Base-by-base conservation (phyloP, 64 coral and sea anemone genomes). In the Trachythela sp. region DNA sequence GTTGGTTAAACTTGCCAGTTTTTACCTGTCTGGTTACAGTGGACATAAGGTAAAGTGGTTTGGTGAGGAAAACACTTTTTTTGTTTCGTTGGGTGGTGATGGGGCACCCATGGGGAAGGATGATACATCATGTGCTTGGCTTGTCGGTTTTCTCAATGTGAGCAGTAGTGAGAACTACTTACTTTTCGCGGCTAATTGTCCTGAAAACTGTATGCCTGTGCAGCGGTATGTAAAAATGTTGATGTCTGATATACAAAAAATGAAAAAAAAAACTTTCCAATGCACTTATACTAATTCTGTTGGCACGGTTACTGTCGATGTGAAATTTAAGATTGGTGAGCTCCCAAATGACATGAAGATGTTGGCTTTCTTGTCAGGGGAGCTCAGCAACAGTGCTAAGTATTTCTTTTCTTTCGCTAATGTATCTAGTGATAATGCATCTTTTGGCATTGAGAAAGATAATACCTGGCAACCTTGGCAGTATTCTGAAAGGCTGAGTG, bases 321-420 rank as follows among this genome's bases (percentile, higher is more conserved):
- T 87, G 18, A 87, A 87, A 39, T 64, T 87, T 35, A 37, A 13
- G 39, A 64, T 87, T 38, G 31, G 54, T 87, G 67, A 88, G 35
- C 48, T 88, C 18, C 87, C 87, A 88, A 88, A 88, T 76, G 87
- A 88, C 67, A 88, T 77, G 87, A 88, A 88, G 31, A 88, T 88
- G 87, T 40, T 76, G 67, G 67, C 87, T 43, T 88, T 72, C 60
- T 48, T 88, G 36, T 70, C 87, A 75, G 87, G 87, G 9, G 87
- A 88, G 29, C 87, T 76, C 60, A 39, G 30, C 40, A 77, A 76
- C 38, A 88, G 87, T 77, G 67, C 87, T 48, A 88, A 40, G 72
- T 88, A 40, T 77, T 75, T 88, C n/a, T 88, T 59, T 76, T 72
- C 67, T 39, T 88, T 88, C 67, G 87, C 87, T 75, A 48, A 88